These are phyloP conservation scores for Scytalopus superciliaris DNA, from an alignment of 2,113 vertebrate species.

Conservation along the genomic window DNA sequence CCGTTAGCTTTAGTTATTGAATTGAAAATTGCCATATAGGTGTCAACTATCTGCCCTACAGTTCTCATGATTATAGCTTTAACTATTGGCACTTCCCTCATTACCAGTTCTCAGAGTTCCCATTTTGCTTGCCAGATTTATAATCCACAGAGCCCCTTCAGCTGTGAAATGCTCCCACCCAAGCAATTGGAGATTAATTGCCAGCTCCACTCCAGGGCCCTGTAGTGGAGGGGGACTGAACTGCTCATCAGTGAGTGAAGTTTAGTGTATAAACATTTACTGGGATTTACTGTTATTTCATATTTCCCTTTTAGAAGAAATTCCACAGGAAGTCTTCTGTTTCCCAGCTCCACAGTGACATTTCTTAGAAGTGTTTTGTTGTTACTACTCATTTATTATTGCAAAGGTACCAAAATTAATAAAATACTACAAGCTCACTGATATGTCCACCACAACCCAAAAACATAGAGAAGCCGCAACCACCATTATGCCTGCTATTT, in stretches of 20 bases:
- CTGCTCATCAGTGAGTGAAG: background rate
- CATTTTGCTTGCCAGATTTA: constrained; percentile 30
- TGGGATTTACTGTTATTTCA: constrained; percentile 11
- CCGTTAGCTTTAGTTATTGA: constrained; percentile 28
- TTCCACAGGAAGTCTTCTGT: background rate
- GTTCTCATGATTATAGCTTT: constrained; percentile 36
- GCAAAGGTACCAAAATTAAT: background rate
- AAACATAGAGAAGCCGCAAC: background rate
- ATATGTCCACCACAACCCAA: background rate
- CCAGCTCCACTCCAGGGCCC: constrained; percentile 28
- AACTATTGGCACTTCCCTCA: constrained; percentile 37
- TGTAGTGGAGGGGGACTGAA: constrained; percentile 9
- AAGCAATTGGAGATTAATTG: constrained; percentile 63
- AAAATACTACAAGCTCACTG: background rate
- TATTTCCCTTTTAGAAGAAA: background rate
- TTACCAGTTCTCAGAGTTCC: constrained; percentile 3
- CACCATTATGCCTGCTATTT: background rate
- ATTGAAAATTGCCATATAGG: constrained; percentile 51
- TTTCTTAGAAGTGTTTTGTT: background rate
- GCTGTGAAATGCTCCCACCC: constrained; percentile 56
- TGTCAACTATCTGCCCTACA: constrained; percentile 40
- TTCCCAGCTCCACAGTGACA: background rate
- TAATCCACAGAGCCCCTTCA: constrained; percentile 39
- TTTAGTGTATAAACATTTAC: constrained; percentile 12
- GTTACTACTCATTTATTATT: background rate